Base-by-base conservation (phyloP, 2,797 vertebrate genomes). In the Halcyon smyrnensis region DNA sequence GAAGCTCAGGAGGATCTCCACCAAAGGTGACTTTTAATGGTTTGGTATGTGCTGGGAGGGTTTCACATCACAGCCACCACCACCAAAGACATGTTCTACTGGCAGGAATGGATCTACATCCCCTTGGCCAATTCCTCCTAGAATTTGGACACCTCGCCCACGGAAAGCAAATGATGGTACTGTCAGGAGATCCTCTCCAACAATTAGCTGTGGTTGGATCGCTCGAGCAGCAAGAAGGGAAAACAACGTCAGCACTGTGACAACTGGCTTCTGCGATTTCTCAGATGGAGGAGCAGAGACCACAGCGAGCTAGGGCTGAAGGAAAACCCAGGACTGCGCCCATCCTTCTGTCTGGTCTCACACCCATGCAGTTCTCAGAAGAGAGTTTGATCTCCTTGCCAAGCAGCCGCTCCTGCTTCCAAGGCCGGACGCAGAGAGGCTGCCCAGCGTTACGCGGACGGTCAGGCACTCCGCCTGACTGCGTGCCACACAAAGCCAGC, bases 351-450 rank as follows among this genome's bases (percentile, higher is more conserved):
- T 69, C 93, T 91, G n/a, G 16, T 68, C 82, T 83, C 93, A 71
- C 81, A 74, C 19, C 92, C 90, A 43, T 56, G 87, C 84, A 75
- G 65, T 82, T 94, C 89, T 76, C 94, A 88, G 95, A 88, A 96
- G 74, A 60, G n/a, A 48, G 92, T 90, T 51, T 86, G 94, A 79
- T 84, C 68, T 93, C 79, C 41, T 56, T 93, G 96, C 95, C 95
- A 96, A 95, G 87, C 60, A 74, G 88, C 54, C 8, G 2, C 57
- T 27, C 27, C 77, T 8, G 90, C 45, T 70, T 92, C 96, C 94
- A 83, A 64, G 86, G 8, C 54, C 2, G 9, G 84, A 24, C 1
- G 15, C 25, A 11, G 53, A 28, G 43, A 69, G 67, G 90, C 92
- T 93, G 94, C 90, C 86, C 43, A 27, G 84, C 3, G 0, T 36